These are phyloP conservation scores for Lissocephala sabroskyi DNA, from an alignment of 2,888 invertebrate species.

Conservation along the genomic window DNA sequence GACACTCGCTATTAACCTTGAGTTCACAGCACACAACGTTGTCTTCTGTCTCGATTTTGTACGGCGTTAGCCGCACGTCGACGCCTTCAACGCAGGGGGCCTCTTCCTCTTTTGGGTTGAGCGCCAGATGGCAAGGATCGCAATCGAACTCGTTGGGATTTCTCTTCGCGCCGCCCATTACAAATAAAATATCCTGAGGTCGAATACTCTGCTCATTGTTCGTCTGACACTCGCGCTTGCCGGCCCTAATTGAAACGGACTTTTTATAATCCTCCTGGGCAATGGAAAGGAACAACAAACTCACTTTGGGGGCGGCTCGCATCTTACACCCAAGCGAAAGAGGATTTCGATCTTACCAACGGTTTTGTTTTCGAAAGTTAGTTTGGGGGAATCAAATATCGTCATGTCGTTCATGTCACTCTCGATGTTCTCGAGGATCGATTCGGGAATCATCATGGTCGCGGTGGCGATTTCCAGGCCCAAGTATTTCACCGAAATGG, in stretches of 20 bases:
- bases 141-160: conserved; percentile 27
- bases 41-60: conserved; percentile 24
- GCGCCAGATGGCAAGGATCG: conserved; percentile 19
- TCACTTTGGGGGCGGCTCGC: conserved; percentile 30
- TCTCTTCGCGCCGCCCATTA: conserved; percentile 41
- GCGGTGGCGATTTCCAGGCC: conserved; percentile 38
- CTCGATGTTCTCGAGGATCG: conserved; percentile 34
- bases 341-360: conserved; percentile 44
- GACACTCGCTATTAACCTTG: too few relatives aligned
- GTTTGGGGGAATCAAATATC: conserved; percentile 29
- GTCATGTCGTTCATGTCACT: conserved; percentile 37
- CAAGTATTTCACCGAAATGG: conserved; percentile 37
- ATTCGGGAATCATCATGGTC: conserved; percentile 37
- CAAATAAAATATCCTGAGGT: conserved; percentile 55
- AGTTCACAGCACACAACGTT: conserved; percentile 40
- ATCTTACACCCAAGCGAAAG: conserved; percentile 50
- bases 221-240: too few relatives aligned
- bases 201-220: conserved; percentile 47
- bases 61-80: conserved; percentile 19
- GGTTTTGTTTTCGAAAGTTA: conserved; percentile 26
- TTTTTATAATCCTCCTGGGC: too few relatives aligned
- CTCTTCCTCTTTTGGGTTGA: conserved; percentile 26
- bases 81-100: conserved; percentile 33
- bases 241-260: too few relatives aligned
- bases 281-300: too few relatives aligned